Percentiles rank a stretch among this genome's conserved stretches.
Evolutionary conservation across 2,888 invertebrate genomes (phyloP).

Genomic region (Eilema sororculum): DNA sequence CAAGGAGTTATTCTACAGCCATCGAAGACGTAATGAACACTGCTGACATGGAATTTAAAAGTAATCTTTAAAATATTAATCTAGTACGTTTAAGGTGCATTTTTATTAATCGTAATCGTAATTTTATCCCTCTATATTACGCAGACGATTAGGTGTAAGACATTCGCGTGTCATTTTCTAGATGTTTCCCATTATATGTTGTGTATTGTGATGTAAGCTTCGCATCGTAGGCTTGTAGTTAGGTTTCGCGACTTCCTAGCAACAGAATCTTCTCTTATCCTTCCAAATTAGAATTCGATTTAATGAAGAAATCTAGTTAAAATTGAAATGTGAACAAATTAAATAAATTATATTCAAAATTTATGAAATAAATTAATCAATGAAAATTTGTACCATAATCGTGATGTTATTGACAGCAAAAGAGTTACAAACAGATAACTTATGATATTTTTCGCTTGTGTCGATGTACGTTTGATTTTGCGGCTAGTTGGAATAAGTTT

Average conservation of each 20-base stretch:
- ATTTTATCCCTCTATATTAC: constrained; percentile 81
- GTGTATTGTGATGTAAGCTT: constrained; percentile 82
- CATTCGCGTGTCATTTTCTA: constrained; percentile 78
- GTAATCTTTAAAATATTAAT: constrained; percentile 74
- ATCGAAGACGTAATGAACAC: constrained; percentile 50
- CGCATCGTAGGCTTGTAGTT: constrained; percentile 82
- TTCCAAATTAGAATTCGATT: constrained; percentile 81
- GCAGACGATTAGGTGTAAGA: constrained; percentile 78
- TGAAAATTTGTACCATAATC: constrained; percentile 52
- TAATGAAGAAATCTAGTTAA: constrained; percentile 61
- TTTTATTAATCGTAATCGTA: constrained; percentile 82
- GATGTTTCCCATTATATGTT: constrained; percentile 82
- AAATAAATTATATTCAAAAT: constrained; percentile 59
- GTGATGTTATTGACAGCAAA: constrained; percentile 50
- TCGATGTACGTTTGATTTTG: constrained; percentile 72
- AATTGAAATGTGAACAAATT: constrained; percentile 75
- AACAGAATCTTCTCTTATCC: constrained; percentile 81
- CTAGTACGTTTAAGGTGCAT: constrained; percentile 80
- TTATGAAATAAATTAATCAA: constrained; percentile 46
- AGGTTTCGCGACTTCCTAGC: constrained; percentile 85
- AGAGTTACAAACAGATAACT: constrained; percentile 52
- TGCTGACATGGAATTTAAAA: constrained; percentile 60
- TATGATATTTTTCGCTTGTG: constrained; percentile 70
- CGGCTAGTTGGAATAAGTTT: constrained; percentile 68
- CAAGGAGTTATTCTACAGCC: constrained; percentile 35